phyloP scores from a whole-genome alignment of 2,113 vertebrate genomes.

The Anas platyrhynchos region DNA sequence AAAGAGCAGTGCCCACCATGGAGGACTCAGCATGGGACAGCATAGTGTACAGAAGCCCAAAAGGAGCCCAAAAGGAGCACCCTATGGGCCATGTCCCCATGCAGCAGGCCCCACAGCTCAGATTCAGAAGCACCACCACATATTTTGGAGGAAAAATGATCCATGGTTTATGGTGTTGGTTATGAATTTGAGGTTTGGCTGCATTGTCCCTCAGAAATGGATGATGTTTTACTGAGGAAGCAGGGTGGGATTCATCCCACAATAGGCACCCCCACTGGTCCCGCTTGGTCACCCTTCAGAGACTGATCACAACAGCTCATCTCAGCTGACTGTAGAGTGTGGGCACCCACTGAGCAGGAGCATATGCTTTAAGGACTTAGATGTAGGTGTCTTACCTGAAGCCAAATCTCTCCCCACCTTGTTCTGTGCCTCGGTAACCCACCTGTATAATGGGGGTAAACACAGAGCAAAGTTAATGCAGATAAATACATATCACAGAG shows the following conservation, averaged over 20 bases:
- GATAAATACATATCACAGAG: neutral
- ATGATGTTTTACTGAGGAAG: neutral
- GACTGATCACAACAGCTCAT: neutral
- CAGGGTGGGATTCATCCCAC: neutral
- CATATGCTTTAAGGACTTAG: neutral
- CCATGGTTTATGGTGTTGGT: neutral
- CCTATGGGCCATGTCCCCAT: rapidly evolving
- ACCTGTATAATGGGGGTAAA: neutral
- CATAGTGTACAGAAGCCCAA: rapidly evolving
- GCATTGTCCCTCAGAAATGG: neutral
- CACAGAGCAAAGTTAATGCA: neutral
- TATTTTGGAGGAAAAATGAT: neutral
- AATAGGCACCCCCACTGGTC: neutral
- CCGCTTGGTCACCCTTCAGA: neutral
- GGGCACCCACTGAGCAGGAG: neutral
- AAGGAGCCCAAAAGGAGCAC: neutral
- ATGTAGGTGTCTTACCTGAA: neutral
- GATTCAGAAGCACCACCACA: neutral
- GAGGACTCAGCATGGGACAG: neutral
- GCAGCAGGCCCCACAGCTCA: neutral
- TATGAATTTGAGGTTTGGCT: rapidly evolving
- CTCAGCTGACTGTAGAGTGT: neutral
- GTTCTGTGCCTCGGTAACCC: neutral
- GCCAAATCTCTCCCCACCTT: neutral
- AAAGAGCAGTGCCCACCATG: neutral